Conservation (phyloP, 1,140 invertebrate genomes). For the Chlorops oryzae region DNA sequence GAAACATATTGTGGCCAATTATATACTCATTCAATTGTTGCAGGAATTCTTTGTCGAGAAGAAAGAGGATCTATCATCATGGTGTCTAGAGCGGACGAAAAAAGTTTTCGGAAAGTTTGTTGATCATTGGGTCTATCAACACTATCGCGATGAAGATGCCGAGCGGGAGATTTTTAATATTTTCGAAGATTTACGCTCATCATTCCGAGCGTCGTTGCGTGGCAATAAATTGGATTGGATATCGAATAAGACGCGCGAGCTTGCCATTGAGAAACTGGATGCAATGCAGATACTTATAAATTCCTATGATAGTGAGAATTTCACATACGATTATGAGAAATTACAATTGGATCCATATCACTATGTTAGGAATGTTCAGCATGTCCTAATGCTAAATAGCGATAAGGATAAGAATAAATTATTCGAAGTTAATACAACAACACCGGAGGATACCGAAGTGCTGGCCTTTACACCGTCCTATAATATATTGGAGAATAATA, state of each 20-base stretch:
- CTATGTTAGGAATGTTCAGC: conserved; percentile 12
- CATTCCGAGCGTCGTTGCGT: conserved; percentile 21
- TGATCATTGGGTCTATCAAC: conserved; percentile 36
- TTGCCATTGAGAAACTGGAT: conserved; percentile 27
- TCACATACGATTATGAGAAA: conserved; percentile 27
- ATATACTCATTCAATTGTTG: conserved; percentile 28
- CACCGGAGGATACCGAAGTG: conserved; percentile 22
- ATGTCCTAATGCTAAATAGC: background rate
- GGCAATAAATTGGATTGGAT: conserved; percentile 25
- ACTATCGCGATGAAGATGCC: conserved; percentile 22
- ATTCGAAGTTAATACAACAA: conserved; percentile 20
- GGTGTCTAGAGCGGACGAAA: conserved; percentile 23
- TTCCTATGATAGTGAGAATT: conserved; percentile 23
- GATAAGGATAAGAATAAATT: conserved; percentile 15
- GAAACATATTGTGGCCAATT: conserved; percentile 27
- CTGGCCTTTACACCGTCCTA: conserved; percentile 37
- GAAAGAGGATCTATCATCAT: background rate
- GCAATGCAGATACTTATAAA: conserved; percentile 32
- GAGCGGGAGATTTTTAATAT: conserved; percentile 26
- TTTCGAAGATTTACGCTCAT: conserved; percentile 28
- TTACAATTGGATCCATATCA: conserved; percentile 14
- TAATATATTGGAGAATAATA: conserved; percentile 31
- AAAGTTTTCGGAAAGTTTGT: conserved; percentile 30
- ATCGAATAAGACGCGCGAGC: conserved; percentile 15
- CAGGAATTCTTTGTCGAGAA: conserved; percentile 18